Percentiles rank a stretch among this genome's conserved stretches.
Evolutionary conservation across 2,797 vertebrate genomes (phyloP).

Genomic region (Falco rusticolus): DNA sequence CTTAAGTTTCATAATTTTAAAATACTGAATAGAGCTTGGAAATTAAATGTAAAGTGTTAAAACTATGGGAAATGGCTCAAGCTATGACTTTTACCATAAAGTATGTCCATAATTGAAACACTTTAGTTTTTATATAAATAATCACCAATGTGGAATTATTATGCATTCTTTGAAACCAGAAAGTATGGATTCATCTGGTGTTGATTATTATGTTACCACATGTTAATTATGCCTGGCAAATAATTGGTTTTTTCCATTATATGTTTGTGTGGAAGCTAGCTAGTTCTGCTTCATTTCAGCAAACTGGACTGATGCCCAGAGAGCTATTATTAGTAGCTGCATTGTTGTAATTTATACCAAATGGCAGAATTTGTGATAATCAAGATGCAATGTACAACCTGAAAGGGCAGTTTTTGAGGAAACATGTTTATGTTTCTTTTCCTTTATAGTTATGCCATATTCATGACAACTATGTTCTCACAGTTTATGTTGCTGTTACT

Average conservation of each 20-base stretch:
- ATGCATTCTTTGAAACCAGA: background rate
- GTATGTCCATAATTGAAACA: background rate
- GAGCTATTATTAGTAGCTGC: background rate
- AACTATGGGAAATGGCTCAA: background rate
- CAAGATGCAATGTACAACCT: background rate
- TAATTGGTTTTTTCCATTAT: background rate
- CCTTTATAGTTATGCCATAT: background rate
- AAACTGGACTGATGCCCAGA: background rate
- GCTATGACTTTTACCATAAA: background rate
- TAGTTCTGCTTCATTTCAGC: slow-evolving; percentile 3
- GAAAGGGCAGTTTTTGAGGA: background rate
- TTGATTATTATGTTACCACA: background rate
- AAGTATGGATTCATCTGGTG: background rate
- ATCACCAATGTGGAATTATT: background rate
- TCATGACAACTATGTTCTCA: background rate
- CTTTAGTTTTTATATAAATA: background rate
- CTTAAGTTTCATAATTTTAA: background rate
- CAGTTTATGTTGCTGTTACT: background rate
- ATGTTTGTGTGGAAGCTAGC: background rate
- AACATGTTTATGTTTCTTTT: background rate
- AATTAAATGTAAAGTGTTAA: background rate
- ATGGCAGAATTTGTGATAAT: background rate
- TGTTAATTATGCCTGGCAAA: background rate
- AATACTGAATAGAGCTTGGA: background rate
- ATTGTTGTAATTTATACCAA: background rate